Percentiles rank a stretch among this genome's conserved stretches.
Conservation (phyloP, 2,113 vertebrate genomes). For the Fulmarus glacialis region DNA sequence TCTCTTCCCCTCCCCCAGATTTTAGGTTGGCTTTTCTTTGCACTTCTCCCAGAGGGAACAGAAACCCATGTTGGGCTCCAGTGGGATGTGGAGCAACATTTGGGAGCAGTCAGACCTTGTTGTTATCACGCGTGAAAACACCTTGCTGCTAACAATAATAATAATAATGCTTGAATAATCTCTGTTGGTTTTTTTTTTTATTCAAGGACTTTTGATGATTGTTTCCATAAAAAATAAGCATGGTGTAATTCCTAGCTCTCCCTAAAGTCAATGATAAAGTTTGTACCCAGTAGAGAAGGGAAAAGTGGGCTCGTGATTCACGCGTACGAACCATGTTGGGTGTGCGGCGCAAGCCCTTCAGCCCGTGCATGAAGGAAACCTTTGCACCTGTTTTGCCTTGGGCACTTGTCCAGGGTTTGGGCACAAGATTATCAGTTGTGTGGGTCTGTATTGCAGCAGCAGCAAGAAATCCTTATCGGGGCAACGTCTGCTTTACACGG, state of each 20-base stretch:
- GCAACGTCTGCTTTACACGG: neutral
- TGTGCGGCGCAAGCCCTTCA: neutral
- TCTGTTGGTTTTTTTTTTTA: neutral
- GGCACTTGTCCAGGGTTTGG: neutral
- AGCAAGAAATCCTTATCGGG: neutral
- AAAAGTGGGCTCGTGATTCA: neutral
- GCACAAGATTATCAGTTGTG: neutral
- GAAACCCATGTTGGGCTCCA: neutral
- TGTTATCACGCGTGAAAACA: neutral
- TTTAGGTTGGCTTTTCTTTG: neutral
- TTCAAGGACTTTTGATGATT: neutral
- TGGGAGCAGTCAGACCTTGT: neutral
- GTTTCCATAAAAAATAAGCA: neutral
- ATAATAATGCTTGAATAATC: neutral
- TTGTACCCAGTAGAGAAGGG: neutral
- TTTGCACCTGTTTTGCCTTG: neutral
- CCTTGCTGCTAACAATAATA: neutral
- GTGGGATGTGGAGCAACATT: fast-evolving
- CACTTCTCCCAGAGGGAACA: neutral
- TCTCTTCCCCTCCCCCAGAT: neutral
- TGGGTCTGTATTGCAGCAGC: neutral
- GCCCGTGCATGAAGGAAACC: neutral
- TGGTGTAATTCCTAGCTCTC: neutral
- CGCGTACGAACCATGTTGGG: fast-evolving
- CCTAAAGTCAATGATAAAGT: neutral